Evolutionary conservation across 2,113 vertebrate species (phyloP), one percentile per base, ranked within the genome.

Genomic region (Rhizomys pruinosus): DNA sequence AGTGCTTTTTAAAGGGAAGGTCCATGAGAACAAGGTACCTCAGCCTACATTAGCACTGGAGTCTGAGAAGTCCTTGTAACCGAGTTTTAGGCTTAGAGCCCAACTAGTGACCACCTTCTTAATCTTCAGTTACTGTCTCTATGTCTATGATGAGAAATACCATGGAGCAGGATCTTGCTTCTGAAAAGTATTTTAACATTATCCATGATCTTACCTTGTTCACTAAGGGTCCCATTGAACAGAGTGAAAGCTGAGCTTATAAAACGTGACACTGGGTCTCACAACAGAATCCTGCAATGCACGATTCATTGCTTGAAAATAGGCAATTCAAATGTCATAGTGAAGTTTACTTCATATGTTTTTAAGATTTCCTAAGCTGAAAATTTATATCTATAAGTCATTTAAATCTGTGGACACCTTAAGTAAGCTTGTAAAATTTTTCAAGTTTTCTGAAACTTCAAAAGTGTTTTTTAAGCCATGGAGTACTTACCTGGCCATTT

Each of bases 401-500:
- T 87, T 90, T 74, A 80, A 68, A 81, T 81, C 68, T 93, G 44
- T 69, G 61, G 64, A 85, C 4, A 37, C 71, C 32, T 92, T 89
- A 92, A 87, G 77, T 63, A 71, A 39, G 17, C 44, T 64, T 71
- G 72, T 74, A 17, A 77, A 8, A 11, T 89, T 84, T 92, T 37
- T 34, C 15, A 71, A 52, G 11, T 52, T n/a, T n/a, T n/a, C n/a
- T n/a, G n/a, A n/a, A n/a, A n/a, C n/a, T n/a, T n/a, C n/a, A n/a
- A n/a, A n/a, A n/a, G n/a, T n/a, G 74, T 82, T 25, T 37, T 37
- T 79, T 61, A 93, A 93, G 5, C 0, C 88, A 16, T 27, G 68
- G 0, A 25, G 64, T 80, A 92, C 71, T 79, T 98, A 99, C 99
- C 99, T 99, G 92, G 98, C 98, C 98, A 98, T 98, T 97, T 99